Percentiles rank a stretch among this genome's conserved stretches.
phyloP scores from a whole-genome alignment of 2,797 vertebrate species.

The Phyllotis vaccarum region DNA sequence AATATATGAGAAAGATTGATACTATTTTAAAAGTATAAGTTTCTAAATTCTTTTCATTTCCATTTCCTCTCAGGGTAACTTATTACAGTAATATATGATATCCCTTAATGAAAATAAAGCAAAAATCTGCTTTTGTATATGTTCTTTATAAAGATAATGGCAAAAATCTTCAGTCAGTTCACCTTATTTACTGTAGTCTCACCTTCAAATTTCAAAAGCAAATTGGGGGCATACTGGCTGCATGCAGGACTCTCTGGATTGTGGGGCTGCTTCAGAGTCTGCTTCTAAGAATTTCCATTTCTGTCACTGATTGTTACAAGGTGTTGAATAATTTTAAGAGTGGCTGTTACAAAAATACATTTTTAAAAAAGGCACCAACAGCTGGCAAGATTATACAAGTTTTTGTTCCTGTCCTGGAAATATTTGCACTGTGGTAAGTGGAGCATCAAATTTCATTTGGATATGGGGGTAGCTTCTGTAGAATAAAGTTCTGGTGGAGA shows the following conservation, averaged over 20 bases:
- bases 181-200: background rate
- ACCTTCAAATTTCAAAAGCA: too few relatives aligned
- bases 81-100: constrained; percentile 58
- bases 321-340: constrained; percentile 83
- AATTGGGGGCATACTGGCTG: too few relatives aligned
- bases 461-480: constrained; percentile 30
- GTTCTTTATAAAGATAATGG: constrained; percentile 70
- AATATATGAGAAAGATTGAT: background rate
- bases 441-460: constrained; percentile 62
- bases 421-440: constrained; percentile 37
- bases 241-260: constrained; percentile 23
- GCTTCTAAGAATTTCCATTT: constrained; percentile 78
- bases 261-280: constrained; percentile 29
- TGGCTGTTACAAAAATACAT: constrained; percentile 61
- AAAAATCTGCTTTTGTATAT: constrained; percentile 73
- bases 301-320: constrained; percentile 76
- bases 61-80: background rate
- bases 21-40: constrained; percentile 26
- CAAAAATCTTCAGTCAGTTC: constrained; percentile 62
- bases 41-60: constrained; percentile 27
- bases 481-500: constrained; percentile 41
- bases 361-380: constrained; percentile 29
- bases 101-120: constrained; percentile 61
- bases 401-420: constrained; percentile 71
- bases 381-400: constrained; percentile 60